A percentile compares a stretch with the other conserved stretches of the same genome.
Evolutionary conservation across 2,797 vertebrate genomes (phyloP).

Genomic region (Sparidentex hasta): DNA sequence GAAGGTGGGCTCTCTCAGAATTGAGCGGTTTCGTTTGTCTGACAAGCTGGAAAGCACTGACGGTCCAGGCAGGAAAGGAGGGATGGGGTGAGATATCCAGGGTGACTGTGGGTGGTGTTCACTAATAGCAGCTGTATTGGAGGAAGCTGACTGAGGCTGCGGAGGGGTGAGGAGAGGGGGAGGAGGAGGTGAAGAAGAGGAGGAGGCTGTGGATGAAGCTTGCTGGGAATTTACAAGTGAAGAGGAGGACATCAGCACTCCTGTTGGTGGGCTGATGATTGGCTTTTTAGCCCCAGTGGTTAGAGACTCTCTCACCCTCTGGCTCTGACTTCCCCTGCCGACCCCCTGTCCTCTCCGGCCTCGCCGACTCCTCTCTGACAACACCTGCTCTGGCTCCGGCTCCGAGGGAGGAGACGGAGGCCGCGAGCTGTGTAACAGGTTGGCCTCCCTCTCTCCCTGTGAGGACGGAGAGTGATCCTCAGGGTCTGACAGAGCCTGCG

Average conservation of each 20-base stretch:
- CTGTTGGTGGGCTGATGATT: slow-evolving; percentile 85
- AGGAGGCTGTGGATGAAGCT: slow-evolving; percentile 89
- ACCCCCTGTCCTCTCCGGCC: slow-evolving; percentile 89
- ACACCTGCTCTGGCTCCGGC: slow-evolving; percentile 88
- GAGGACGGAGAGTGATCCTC: slow-evolving; percentile 90
- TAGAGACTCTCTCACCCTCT: slow-evolving; percentile 84
- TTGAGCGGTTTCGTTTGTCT: slow-evolving; percentile 94
- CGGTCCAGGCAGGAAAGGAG: slow-evolving; percentile 89
- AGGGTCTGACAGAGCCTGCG: slow-evolving; percentile 91
- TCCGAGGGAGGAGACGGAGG: slow-evolving; percentile 90
- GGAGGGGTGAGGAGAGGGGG: slow-evolving; percentile 92
- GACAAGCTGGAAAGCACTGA: slow-evolving; percentile 87
- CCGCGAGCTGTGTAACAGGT: slow-evolving; percentile 80
- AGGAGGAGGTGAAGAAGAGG: slow-evolving; percentile 94
- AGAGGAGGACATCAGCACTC: slow-evolving; percentile 90
- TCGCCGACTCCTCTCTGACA: slow-evolving; percentile 79
- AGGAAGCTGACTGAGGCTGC: slow-evolving; percentile 86
- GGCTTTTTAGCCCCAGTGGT: slow-evolving; percentile 81
- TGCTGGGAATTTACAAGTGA: slow-evolving; percentile 88
- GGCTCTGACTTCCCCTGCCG: slow-evolving; percentile 82
- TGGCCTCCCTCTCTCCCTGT: slow-evolving; percentile 81
- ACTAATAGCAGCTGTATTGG: slow-evolving; percentile 86
- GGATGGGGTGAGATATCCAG: slow-evolving; percentile 94
- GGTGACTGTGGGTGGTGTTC: slow-evolving; percentile 87
- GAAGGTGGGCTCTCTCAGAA: slow-evolving; percentile 96